A percentile compares a stretch with the other conserved stretches of the same genome.
Evolutionary conservation across 2,113 vertebrate genomes (phyloP).

Genomic region (Empidonax traillii): DNA sequence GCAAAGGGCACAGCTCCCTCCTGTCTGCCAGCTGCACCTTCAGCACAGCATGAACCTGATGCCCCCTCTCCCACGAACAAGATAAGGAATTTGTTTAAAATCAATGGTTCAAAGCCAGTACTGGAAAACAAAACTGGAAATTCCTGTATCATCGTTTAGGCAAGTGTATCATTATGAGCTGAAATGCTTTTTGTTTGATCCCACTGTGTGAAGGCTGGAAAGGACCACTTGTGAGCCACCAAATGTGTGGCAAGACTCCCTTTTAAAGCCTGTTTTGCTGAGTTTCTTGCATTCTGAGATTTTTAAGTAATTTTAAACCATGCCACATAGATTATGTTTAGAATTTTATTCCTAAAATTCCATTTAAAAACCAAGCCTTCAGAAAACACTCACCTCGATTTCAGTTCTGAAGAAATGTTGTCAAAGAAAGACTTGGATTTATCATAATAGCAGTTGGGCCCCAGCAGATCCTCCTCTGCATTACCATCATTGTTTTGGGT

Average conservation of each 20-base stretch:
- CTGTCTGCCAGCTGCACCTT: background rate
- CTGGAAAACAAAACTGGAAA: background rate
- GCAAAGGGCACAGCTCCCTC: background rate
- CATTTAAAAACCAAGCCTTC: background rate
- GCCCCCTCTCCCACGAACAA: constrained; percentile 15
- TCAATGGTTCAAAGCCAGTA: background rate
- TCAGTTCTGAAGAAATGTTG: constrained; percentile 92
- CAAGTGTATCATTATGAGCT: background rate
- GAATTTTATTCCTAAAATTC: background rate
- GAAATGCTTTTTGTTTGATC: background rate
- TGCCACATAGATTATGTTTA: accelerated
- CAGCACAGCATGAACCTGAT: background rate
- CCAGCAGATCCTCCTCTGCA: constrained; percentile 77
- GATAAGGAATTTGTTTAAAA: constrained; percentile 7
- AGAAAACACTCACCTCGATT: constrained; percentile 79
- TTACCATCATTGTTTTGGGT: constrained; percentile 68
- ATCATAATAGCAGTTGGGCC: constrained; percentile 92
- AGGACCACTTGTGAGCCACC: background rate
- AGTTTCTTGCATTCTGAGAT: background rate
- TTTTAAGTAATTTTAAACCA: background rate
- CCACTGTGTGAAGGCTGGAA: background rate
- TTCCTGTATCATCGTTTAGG: background rate
- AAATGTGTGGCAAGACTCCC: background rate
- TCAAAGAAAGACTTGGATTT: constrained; percentile 97
- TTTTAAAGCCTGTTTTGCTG: background rate